Evolutionary conservation across 2,888 invertebrate species (phyloP), one percentile per base, ranked within the genome.

Genomic region (Agrochola lota): DNA sequence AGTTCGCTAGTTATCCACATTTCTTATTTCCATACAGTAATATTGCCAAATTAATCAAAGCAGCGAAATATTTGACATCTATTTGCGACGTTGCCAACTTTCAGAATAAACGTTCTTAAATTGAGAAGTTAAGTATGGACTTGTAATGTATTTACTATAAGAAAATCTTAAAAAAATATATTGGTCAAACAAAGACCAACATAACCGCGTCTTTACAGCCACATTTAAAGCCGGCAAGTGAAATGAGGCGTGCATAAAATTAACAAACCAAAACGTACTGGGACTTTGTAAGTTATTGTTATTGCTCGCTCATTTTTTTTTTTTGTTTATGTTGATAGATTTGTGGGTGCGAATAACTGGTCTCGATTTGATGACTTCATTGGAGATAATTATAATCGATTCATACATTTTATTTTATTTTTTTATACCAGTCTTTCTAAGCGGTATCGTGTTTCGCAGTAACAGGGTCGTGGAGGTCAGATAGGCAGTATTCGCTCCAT

Each of bases 161-260:
- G 9, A n/a, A n/a, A n/a, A n/a, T 26, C 2, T 57, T 43, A 15
- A 8, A 46, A 0, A 49, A 30, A 6, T 17, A 43, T 68, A 57
- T 63, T 55, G 1, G 8, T 67, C 3, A 49, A 49, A 5, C 23
- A 0, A 57, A 60, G 46, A 26, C 52, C 68, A 83, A 49, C 23
- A 3, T 75, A 63, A 35, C 69, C 71, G 30, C 60, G 64, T 62
- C 89, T 70, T 81, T 81, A 88, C 35, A 83, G 68, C 74, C 59
- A 78, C 77, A 76, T 86, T 84, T 83, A 78, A 80, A 82, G 26
- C 77, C 78, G 78, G 67, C 83, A 60, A 80, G 55, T 78, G 84
- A 82, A 88, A 89, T 88, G 87, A 87, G 83, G 69, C 84, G 77
- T 77, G 71, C 76, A 85, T 89, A 82, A 88, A 87, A 82, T 88